phyloP scores from a whole-genome alignment of 2,113 vertebrate species.

The Amia ocellicauda region DNA sequence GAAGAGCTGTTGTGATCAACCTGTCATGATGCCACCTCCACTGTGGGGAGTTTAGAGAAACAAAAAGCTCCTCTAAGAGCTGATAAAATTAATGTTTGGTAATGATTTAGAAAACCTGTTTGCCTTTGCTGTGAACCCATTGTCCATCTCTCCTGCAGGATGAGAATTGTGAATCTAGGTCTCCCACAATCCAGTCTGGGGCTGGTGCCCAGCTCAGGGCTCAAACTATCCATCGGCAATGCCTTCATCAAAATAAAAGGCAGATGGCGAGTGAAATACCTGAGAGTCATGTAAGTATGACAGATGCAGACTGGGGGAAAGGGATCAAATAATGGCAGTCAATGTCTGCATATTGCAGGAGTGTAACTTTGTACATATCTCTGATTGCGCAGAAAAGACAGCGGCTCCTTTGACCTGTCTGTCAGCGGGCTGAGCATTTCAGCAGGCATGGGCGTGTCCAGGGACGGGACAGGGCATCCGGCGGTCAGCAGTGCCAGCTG shows the following conservation, averaged over 20 bases:
- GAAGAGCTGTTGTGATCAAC: too few species aligned
- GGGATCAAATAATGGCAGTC: not conserved
- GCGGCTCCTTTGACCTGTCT: slow-evolving; percentile 58
- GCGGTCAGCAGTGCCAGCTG: slow-evolving; percentile 46
- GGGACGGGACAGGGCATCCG: slow-evolving; percentile 55
- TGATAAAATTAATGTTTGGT: too few species aligned
- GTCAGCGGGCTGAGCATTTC: slow-evolving; percentile 47
- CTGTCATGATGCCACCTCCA: too few species aligned
- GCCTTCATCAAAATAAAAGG: slow-evolving; percentile 57
- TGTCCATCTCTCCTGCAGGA: too few species aligned
- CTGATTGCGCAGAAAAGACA: slow-evolving; percentile 50
- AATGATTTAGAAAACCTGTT: too few species aligned
- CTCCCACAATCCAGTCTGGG: slow-evolving; percentile 49
- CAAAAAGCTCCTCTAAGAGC: too few species aligned
- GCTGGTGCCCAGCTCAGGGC: slow-evolving; percentile 50
- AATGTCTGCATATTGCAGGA: too few species aligned
- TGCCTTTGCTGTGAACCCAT: too few species aligned
- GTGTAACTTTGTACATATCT: too few species aligned
- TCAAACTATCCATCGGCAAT: slow-evolving; percentile 51
- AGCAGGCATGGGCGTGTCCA: slow-evolving; percentile 40
- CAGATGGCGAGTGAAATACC: slow-evolving; percentile 63
- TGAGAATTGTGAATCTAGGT: slow-evolving; percentile 47
- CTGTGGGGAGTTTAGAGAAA: too few species aligned
- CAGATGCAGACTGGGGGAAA: not conserved
- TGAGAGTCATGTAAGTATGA: slow-evolving; percentile 53